Percentiles rank a stretch among this genome's conserved stretches.
Conservation (phyloP, 1,140 invertebrate genomes). For the Magallana ariakensis region DNA sequence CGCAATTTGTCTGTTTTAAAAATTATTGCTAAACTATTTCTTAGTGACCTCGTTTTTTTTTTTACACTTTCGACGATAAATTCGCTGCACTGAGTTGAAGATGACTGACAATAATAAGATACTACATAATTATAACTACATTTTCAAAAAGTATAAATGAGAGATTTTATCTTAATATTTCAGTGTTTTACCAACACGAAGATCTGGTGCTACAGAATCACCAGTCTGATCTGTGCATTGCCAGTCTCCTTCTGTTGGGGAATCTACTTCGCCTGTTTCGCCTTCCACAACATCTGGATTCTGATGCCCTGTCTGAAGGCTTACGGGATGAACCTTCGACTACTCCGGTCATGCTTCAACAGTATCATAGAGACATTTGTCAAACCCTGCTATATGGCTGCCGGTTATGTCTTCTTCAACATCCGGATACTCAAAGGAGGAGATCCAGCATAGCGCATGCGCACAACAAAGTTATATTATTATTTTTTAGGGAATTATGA, state of each 20-base stretch:
- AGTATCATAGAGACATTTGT: constrained; percentile 32
- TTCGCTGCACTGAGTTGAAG: no score
- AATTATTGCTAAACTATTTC: no score
- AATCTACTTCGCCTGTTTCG: constrained; percentile 27
- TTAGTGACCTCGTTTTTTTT: no score
- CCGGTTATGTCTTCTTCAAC: constrained; percentile 23
- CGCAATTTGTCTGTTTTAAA: no score
- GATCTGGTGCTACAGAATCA: constrained; percentile 37
- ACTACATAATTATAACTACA: no score
- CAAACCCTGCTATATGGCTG: constrained; percentile 33
- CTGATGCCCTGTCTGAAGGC: constrained; percentile 10
- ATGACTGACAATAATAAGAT: no score
- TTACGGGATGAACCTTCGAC: background rate
- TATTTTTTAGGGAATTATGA: no score
- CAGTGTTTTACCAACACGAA: constrained; percentile 28
- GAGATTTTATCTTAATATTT: background rate
- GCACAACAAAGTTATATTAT: background rate
- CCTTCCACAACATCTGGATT: constrained; percentile 26
- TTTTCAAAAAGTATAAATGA: no score
- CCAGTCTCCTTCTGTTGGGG: constrained; percentile 37
- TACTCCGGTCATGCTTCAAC: background rate
- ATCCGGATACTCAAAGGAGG: constrained; percentile 4
- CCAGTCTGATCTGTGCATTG: constrained; percentile 5
- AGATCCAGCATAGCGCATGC: background rate
- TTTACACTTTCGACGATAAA: no score